Conservation (phyloP, 2,888 invertebrate genomes). For the Hoplodrina ambigua region DNA sequence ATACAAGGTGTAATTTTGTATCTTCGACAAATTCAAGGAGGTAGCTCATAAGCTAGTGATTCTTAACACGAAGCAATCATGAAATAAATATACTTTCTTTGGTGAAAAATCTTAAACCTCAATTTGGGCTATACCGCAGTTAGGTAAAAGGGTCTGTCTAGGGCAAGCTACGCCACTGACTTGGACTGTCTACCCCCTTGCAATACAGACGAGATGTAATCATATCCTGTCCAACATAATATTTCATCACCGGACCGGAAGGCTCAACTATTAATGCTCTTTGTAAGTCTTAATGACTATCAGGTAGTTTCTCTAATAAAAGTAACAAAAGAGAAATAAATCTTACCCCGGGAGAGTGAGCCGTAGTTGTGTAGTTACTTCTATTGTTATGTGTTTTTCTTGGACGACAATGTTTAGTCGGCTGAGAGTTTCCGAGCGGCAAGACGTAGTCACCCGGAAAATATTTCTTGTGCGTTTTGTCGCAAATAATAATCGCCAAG, state of each 20-base stretch:
- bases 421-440: slow-evolving; percentile 39
- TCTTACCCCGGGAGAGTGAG: slow-evolving; percentile 55
- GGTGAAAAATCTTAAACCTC: too few species aligned
- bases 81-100: too few species aligned
- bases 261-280: slow-evolving; percentile 52
- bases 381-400: slow-evolving; percentile 59
- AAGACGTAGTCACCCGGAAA: slow-evolving; percentile 37
- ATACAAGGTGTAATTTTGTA: too few species aligned
- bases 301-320: slow-evolving; percentile 67
- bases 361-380: slow-evolving; percentile 46
- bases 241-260: slow-evolving; percentile 19
- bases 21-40: too few species aligned
- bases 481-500: slow-evolving; percentile 35
- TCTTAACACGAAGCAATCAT: too few species aligned
- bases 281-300: slow-evolving; percentile 68
- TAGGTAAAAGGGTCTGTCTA: too few species aligned
- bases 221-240: slow-evolving; percentile 11
- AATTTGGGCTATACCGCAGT: too few species aligned
- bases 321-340: slow-evolving; percentile 71
- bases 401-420: slow-evolving; percentile 49
- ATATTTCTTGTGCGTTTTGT: slow-evolving; percentile 49
- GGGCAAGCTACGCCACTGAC: too few species aligned
- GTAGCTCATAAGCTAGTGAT: too few species aligned
- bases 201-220: not conserved
- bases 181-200: too few species aligned